Base-by-base conservation (phyloP, 2,888 invertebrate species). In the Drosophila anceps region DNA sequence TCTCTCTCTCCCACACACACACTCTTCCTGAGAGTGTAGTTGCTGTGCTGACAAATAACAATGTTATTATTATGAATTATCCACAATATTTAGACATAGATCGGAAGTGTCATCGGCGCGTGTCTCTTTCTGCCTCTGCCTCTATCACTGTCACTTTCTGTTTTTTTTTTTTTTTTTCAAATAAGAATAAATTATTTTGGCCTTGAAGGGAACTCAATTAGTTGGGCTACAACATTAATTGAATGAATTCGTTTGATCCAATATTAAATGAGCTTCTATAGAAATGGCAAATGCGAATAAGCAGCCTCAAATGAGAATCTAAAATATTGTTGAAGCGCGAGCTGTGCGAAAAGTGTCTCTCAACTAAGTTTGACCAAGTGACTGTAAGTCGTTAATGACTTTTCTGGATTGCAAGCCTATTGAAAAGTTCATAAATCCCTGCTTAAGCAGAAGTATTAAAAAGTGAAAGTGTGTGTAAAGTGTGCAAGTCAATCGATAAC, bases 21-120 rank as follows among this genome's bases (percentile, higher is more conserved):
- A 10, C 29, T 9, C 10, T 13, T 0, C 12, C 12, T n/a, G 5
- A 18, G 20, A 55, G 59, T 33, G 27, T 29, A 48, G 18, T 13
- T 58, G 64, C 46, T 39, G 18, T 12, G 31, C 37, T 10, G 65
- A 1, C 44, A 48, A 51, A 61, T 55, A 74, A 64, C 46, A 74
- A 65, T 79, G 67, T 79, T 82, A 76, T 86, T 82, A 63, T 76
- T 78, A 78, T 76, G 72, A 83, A 80, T 83, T 82, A 75, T 43
- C 72, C 51, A 41, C 29, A 65, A 27, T 79, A 75, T 72, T 57
- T 63, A 31, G 50, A 54, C 48, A 53, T 58, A 35, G 54, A 66
- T 31, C 68, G 81, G 81, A 79, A 71, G 82, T 57, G 61, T 51
- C 63, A 46, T 51, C 63, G 41, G 51, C 50, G 81, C 69, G 69